Conservation (phyloP, 2,888 invertebrate species). For the Sisyra nigra region DNA sequence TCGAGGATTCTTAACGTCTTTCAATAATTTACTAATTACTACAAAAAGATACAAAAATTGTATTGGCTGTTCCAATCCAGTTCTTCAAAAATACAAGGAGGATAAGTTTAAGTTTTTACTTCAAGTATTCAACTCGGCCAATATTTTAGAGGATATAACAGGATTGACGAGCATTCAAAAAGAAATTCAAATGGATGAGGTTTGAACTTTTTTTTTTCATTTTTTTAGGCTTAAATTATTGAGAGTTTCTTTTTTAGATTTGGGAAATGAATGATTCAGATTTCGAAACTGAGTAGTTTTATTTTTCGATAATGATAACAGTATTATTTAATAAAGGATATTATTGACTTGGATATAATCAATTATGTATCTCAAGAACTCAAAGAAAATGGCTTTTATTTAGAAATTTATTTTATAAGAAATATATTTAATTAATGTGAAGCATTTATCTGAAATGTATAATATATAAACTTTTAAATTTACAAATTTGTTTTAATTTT, state of each 20-base stretch:
- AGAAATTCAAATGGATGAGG: conserved; percentile 40
- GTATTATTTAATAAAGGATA: no score
- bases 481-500: no score
- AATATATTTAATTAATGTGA: no score
- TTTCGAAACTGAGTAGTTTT: no score
- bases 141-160: conserved; percentile 71
- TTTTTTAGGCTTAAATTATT: no score
- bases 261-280: conserved; percentile 15
- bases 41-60: conserved; percentile 78
- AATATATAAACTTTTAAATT: no score
- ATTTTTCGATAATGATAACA: no score
- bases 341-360: no score
- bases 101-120: conserved; percentile 56
- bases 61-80: conserved; percentile 69
- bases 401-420: no score
- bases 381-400: no score
- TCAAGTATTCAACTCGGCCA: conserved; percentile 64
- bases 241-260: conserved; percentile 15
- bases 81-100: conserved; percentile 31
- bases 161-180: conserved; percentile 53
- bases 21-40: conserved; percentile 68
- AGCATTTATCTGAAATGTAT: no score
- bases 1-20: conserved; percentile 75
- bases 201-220: conserved; percentile 17
- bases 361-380: no score